These are phyloP conservation scores for Nasonovia ribisnigri DNA, from an alignment of 2,888 invertebrate genomes.

Conservation along the genomic window DNA sequence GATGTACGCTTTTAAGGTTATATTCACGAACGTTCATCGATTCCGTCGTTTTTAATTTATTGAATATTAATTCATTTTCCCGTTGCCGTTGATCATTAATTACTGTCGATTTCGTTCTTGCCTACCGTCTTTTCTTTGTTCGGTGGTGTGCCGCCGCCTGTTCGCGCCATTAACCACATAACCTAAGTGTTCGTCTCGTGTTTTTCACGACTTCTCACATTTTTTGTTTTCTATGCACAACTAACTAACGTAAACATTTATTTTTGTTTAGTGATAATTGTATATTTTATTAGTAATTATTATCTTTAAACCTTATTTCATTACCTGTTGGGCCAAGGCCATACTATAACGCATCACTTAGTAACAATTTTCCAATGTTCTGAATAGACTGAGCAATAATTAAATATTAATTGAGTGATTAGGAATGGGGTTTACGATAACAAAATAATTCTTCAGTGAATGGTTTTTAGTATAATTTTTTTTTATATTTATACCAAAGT, in stretches of 20 bases:
- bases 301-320: not conserved
- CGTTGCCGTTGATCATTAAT: not conserved
- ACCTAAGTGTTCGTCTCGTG: not conserved
- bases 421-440: not conserved
- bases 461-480: fast-evolving
- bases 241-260: not conserved
- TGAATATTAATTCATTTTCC: not conserved
- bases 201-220: not conserved
- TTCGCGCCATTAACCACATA: not conserved
- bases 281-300: not conserved
- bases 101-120: not conserved
- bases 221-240: not conserved
- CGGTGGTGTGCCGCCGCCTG: not conserved
- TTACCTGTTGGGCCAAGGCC: not conserved
- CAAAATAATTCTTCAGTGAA: not conserved
- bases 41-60: not conserved
- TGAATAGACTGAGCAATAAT: not conserved
- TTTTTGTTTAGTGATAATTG: not conserved
- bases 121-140: not conserved
- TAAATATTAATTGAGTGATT: not conserved
- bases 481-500: not conserved
- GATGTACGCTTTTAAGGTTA: slow-evolving; percentile 19
- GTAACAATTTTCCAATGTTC: not conserved
- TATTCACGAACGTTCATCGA: not conserved
- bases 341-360: too few relatives aligned